These are phyloP conservation scores for Australoheros facetus DNA, from an alignment of 2,797 vertebrate genomes.

Conservation along the genomic window DNA sequence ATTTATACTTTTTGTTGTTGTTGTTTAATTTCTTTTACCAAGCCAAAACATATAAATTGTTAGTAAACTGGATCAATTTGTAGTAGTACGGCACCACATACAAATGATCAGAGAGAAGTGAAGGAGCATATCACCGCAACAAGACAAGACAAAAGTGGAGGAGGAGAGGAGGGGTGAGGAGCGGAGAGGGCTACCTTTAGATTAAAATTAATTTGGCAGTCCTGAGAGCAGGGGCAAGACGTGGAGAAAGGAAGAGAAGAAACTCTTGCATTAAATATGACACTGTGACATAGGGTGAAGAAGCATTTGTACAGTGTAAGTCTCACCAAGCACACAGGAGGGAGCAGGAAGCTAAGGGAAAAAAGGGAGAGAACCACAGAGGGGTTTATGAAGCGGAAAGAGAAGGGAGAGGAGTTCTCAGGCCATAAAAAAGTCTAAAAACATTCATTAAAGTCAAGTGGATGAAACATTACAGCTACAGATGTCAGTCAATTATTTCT, in stretches of 20 bases:
- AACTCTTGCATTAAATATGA: conserved; percentile 74
- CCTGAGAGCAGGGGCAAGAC: conserved; percentile 71
- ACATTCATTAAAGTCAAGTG: conserved; percentile 9
- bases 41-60: conserved; percentile 44
- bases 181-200: conserved; percentile 69
- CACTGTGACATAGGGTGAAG: conserved; percentile 58
- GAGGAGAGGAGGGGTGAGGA: background rate
- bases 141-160: conserved; percentile 27
- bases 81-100: conserved; percentile 49
- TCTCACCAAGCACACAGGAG: conserved; percentile 68
- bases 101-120: conserved; percentile 32
- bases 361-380: conserved; percentile 45
- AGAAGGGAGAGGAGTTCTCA: conserved; percentile 19
- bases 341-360: conserved; percentile 51
- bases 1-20: background rate
- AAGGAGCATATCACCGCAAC: conserved; percentile 40
- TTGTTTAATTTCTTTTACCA: background rate
- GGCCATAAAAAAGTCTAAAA: background rate
- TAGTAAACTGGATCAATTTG: conserved; percentile 63
- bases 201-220: conserved; percentile 79
- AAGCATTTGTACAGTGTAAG: conserved; percentile 59
- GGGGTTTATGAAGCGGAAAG: conserved; percentile 42
- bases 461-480: conserved; percentile 1
- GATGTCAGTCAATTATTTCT: background rate
- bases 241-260: conserved; percentile 64